phyloP scores from a whole-genome alignment of 92 coral and sea anemone genomes.

The Porites evermanni region DNA sequence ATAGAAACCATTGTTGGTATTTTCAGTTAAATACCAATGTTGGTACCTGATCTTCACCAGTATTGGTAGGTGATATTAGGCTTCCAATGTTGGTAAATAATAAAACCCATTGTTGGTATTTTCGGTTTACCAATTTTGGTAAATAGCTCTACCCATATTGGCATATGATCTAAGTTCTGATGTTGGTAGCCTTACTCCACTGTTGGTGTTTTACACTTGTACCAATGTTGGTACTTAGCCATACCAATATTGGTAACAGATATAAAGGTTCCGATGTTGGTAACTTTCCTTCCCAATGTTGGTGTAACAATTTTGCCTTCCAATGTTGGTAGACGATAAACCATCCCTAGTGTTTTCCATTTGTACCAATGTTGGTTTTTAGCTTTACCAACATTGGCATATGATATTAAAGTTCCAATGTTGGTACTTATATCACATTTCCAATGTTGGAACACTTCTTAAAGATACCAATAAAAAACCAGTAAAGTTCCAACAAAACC shows the following conservation, averaged over 20 bases:
- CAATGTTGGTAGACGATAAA: neutral
- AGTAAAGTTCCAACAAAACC: slow-evolving; percentile 5
- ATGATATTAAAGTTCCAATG: slow-evolving; percentile 37
- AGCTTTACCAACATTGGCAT: slow-evolving; percentile 32
- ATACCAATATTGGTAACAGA: slow-evolving; percentile 3
- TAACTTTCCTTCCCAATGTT: neutral
- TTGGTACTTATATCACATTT: slow-evolving; percentile 45
- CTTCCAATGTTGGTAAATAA: too few relatives aligned
- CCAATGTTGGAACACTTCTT: slow-evolving; percentile 53
- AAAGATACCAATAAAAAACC: neutral
- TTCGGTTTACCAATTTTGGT: too few relatives aligned
- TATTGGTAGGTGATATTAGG: too few relatives aligned
- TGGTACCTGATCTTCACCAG: too few relatives aligned
- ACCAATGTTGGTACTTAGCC: neutral
- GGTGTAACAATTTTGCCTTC: neutral
- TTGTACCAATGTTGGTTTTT: slow-evolving; percentile 18
- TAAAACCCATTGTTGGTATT: too few relatives aligned
- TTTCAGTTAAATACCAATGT: too few relatives aligned
- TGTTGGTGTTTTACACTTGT: neutral
- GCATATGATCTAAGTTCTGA: too few relatives aligned
- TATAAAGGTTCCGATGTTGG: neutral
- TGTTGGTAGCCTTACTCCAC: too few relatives aligned
- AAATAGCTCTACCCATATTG: too few relatives aligned
- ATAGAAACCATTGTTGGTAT: too few relatives aligned
- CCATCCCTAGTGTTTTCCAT: slow-evolving; percentile 8